These are phyloP conservation scores for Pachypsylla venusta DNA, from an alignment of 1,140 invertebrate species.

Conservation along the genomic window DNA sequence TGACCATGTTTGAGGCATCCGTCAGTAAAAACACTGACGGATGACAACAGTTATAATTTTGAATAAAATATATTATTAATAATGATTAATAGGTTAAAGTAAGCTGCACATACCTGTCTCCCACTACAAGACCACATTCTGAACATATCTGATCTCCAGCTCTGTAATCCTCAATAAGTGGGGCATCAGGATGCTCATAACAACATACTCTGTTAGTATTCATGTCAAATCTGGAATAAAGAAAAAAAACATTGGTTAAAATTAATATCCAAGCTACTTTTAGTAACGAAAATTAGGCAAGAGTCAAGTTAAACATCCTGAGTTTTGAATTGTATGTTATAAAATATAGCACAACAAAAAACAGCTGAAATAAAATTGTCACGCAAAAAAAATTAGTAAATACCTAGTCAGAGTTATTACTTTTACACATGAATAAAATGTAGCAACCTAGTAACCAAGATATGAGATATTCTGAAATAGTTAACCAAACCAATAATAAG, in stretches of 20 bases:
- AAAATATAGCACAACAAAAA: no score
- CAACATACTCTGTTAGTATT: conserved; percentile 65
- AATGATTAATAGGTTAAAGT: neutral
- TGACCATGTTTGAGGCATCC: neutral
- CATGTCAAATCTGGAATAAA: conserved; percentile 39
- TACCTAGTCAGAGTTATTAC: no score
- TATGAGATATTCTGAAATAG: no score
- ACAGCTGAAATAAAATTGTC: no score
- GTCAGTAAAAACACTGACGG: neutral
- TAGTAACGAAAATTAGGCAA: no score
- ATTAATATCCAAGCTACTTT: no score
- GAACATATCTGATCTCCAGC: conserved; percentile 98
- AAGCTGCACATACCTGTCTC: conserved; percentile 63
- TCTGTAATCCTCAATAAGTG: conserved; percentile 92
- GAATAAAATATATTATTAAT: neutral
- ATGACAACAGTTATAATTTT: neutral
- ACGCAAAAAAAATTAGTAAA: no score
- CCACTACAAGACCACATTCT: conserved; percentile 96
- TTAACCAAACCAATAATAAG: no score
- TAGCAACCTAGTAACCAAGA: no score
- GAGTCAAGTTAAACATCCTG: no score
- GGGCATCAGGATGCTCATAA: conserved; percentile 85
- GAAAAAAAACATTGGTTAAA: neutral
- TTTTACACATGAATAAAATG: no score
- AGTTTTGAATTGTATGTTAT: no score